A percentile compares a stretch with the other conserved stretches of the same genome.
Evolutionary conservation across 2,888 invertebrate species (phyloP).

Genomic region (Petrolisthes manimaculis): DNA sequence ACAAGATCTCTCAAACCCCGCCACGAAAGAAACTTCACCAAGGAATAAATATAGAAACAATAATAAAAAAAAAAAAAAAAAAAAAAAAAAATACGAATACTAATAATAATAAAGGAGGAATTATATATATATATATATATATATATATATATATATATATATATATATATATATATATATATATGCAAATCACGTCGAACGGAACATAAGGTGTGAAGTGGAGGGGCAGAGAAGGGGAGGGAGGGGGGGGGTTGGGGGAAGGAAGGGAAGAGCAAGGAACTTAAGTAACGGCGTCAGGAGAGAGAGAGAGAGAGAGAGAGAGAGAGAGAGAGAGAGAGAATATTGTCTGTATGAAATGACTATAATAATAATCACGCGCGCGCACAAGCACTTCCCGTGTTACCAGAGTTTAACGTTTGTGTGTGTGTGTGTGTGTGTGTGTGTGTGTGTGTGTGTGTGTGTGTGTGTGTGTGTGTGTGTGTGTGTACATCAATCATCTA

Average conservation of each 20-base stretch:
- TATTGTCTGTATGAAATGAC: too few species aligned
- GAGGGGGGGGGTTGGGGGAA: too few species aligned
- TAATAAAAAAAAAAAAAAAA: background rate
- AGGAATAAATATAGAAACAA: background rate
- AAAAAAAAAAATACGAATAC: background rate
- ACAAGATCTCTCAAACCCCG: background rate
- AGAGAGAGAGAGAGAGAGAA: too few species aligned
- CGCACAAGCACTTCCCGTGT: background rate
- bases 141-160: background rate
- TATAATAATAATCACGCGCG: too few species aligned
- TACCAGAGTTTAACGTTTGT: background rate
- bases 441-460: background rate
- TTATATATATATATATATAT: background rate
- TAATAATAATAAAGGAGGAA: background rate
- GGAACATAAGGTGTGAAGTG: background rate
- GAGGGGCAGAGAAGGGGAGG: too few species aligned
- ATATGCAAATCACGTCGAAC: background rate
- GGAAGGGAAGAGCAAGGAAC: too few species aligned
- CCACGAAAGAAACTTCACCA: background rate
- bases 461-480: conserved; percentile 1
- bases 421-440: conserved; percentile 11
- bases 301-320: too few species aligned
- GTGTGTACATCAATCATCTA: background rate
- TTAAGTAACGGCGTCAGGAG: too few species aligned
- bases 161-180: background rate